phyloP scores from a whole-genome alignment of 1,140 invertebrate species.

The Ephestia elutella region DNA sequence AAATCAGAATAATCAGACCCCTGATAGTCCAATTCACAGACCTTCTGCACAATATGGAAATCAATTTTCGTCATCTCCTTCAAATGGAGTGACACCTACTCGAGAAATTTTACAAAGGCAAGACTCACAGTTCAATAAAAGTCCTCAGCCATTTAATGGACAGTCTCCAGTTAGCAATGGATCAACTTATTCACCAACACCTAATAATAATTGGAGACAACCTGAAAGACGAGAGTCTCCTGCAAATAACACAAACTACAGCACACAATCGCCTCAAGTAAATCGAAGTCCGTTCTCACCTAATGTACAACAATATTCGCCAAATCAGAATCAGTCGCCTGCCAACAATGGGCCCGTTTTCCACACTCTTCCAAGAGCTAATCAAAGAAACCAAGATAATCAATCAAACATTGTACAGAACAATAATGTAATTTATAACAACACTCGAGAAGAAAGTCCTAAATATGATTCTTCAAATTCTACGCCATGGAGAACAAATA shows the following conservation, averaged over 20 bases:
- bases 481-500: conserved; percentile 63
- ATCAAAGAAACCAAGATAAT: conserved; percentile 47
- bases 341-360: conserved; percentile 41
- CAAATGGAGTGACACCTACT: conserved; percentile 53
- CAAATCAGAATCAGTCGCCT: conserved; percentile 39
- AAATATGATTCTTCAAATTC: conserved; percentile 36
- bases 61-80: conserved; percentile 46
- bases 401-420: conserved; percentile 25
- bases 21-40: conserved; percentile 66
- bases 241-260: conserved; percentile 32
- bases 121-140: conserved; percentile 73
- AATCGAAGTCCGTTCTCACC: conserved; percentile 57
- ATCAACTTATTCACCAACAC: conserved; percentile 51
- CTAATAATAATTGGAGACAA: conserved; percentile 63
- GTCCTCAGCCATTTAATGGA: conserved; percentile 60
- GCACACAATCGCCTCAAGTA: conserved; percentile 42
- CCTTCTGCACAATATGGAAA: conserved; percentile 67
- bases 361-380: conserved; percentile 54
- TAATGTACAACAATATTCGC: conserved; percentile 26
- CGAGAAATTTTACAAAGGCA: conserved; percentile 65
- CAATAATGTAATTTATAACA: conserved; percentile 44
- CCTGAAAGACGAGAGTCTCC: conserved; percentile 64
- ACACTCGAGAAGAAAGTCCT: conserved; percentile 35
- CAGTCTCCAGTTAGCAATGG: conserved; percentile 47
- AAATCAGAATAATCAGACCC: conserved; percentile 48